Percentiles rank a stretch among this genome's conserved stretches.
phyloP scores from a whole-genome alignment of 1,140 invertebrate species.

The Drosophila takahashii region DNA sequence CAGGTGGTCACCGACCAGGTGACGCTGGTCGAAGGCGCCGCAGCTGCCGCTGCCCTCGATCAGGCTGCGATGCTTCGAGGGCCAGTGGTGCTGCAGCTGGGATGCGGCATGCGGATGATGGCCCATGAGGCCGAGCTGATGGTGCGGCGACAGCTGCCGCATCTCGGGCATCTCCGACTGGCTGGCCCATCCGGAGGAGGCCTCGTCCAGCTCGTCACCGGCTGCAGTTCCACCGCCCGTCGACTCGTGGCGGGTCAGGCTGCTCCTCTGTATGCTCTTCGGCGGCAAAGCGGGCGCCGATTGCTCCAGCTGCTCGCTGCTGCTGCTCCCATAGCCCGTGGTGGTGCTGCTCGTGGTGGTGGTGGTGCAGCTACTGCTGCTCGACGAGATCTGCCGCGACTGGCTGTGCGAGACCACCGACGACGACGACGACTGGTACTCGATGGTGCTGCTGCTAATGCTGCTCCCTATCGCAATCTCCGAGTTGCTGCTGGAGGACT shows the following conservation, averaged over 20 bases:
- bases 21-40: slow-evolving; percentile 60
- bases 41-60: slow-evolving; percentile 66
- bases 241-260: slow-evolving; percentile 90
- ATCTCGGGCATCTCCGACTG: slow-evolving; percentile 65
- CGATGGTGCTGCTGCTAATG: slow-evolving; percentile 17
- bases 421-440: slow-evolving; percentile 47
- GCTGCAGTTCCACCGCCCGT: slow-evolving; percentile 68
- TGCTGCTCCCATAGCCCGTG: slow-evolving; percentile 34
- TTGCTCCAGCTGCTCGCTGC: slow-evolving; percentile 47
- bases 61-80: slow-evolving; percentile 77
- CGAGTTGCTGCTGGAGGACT: slow-evolving; percentile 78
- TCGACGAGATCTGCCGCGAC: slow-evolving; percentile 14
- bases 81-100: slow-evolving; percentile 67
- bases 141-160: slow-evolving; percentile 57
- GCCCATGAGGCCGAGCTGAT: slow-evolving; percentile 12
- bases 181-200: slow-evolving; percentile 19
- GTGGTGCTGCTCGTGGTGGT: slow-evolving; percentile 25
- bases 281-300: slow-evolving; percentile 89
- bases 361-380: slow-evolving; percentile 22
- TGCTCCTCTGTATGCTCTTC: slow-evolving; percentile 77
- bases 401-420: slow-evolving; percentile 27
- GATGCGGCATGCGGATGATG: slow-evolving; percentile 44
- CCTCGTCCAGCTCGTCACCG: slow-evolving; percentile 85
- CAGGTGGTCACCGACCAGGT: slow-evolving; percentile 62
- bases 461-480: slow-evolving; percentile 54